A percentile compares a stretch with the other conserved stretches of the same genome.
phyloP scores from a whole-genome alignment of 2,797 vertebrate species.

The Aselliscus stoliczkanus region DNA sequence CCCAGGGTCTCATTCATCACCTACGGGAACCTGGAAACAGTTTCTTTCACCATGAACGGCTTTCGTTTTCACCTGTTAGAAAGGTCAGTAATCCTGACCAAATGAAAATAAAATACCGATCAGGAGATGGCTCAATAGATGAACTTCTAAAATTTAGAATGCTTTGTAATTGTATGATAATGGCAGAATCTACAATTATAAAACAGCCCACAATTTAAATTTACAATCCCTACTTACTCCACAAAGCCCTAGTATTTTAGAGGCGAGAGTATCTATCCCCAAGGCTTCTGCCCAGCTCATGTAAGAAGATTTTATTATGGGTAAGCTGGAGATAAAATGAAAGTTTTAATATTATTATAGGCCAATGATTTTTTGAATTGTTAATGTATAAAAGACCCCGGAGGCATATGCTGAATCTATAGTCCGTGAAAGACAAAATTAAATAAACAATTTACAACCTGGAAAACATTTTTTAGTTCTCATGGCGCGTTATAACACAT shows the following conservation, averaged over 20 bases:
- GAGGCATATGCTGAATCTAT: slow-evolving; percentile 61
- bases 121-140: background rate
- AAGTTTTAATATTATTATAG: slow-evolving; percentile 62
- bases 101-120: background rate
- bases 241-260: background rate
- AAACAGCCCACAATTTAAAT: slow-evolving; percentile 21
- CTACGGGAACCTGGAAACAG: background rate
- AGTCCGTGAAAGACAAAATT: slow-evolving; percentile 57
- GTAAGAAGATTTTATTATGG: slow-evolving; percentile 43
- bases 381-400: slow-evolving; percentile 51
- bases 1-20: background rate
- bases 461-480: slow-evolving; percentile 55
- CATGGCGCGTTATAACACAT: background rate
- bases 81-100: background rate
- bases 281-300: background rate
- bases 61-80: background rate
- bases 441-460: slow-evolving; percentile 71
- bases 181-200: slow-evolving; percentile 1
- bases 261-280: background rate
- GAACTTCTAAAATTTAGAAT: slow-evolving; percentile 7
- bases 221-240: background rate
- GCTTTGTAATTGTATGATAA: background rate
- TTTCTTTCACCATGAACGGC: background rate
- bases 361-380: slow-evolving; percentile 71
- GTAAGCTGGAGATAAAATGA: slow-evolving; percentile 54